Conservation (phyloP, 2,888 invertebrate genomes). For the Oasisia sp. region DNA sequence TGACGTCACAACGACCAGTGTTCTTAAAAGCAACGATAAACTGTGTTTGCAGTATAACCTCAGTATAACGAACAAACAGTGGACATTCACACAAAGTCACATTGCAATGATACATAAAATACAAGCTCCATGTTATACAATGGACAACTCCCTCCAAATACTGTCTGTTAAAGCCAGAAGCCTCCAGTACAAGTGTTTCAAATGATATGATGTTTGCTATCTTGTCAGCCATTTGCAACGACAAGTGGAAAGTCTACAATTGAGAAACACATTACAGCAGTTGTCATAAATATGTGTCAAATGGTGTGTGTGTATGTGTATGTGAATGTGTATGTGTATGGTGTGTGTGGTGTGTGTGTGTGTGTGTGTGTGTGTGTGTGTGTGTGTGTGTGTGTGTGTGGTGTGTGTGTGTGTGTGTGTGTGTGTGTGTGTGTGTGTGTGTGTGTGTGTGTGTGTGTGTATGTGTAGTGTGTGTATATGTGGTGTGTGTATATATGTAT, state of each 20-base stretch:
- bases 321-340: not conserved
- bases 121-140: not conserved
- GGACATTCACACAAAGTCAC: not conserved
- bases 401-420: no score
- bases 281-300: not conserved
- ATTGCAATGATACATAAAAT: not conserved
- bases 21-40: not conserved
- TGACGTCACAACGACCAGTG: not conserved
- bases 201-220: not conserved
- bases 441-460: no score
- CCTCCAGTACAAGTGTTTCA: not conserved
- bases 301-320: not conserved
- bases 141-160: not conserved
- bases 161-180: not conserved
- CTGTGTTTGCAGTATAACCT: not conserved
- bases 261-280: not conserved
- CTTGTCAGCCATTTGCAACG: not conserved
- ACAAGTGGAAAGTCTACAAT: not conserved
- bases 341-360: no score
- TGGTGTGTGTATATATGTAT: no score
- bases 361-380: no score
- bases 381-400: no score
- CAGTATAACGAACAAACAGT: not conserved
- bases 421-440: no score
- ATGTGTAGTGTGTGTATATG: no score